Conservation (phyloP, 2,797 vertebrate species). For the Hemibagrus guttatus region DNA sequence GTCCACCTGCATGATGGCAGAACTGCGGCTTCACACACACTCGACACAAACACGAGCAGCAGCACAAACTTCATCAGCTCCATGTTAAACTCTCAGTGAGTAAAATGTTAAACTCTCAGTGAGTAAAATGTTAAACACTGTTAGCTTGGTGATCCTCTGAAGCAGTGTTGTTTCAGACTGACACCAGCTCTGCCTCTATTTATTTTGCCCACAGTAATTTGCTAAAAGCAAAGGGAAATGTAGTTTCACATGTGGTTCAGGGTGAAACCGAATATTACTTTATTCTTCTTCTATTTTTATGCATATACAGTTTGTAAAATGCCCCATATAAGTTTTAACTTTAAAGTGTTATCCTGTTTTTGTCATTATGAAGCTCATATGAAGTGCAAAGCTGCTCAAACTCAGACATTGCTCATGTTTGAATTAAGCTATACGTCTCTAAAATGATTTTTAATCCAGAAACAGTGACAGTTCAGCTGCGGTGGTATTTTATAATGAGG, state of each 20-base stretch:
- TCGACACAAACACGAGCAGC: background rate
- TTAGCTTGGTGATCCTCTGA: background rate
- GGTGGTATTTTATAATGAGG: too few species aligned
- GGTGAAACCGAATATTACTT: background rate
- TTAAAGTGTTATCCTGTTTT: background rate
- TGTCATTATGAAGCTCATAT: background rate
- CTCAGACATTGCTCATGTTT: background rate
- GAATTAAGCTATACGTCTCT: too few species aligned
- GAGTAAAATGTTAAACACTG: too few species aligned
- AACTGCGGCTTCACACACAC: slow-evolving; percentile 9
- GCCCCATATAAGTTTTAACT: background rate
- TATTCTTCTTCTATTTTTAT: background rate
- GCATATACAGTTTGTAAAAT: too few species aligned
- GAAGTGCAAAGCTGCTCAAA: background rate
- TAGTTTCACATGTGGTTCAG: background rate
- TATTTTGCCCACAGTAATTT: background rate
- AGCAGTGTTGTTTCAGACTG: background rate
- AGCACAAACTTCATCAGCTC: background rate
- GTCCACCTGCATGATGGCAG: background rate
- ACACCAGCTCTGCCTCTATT: background rate
- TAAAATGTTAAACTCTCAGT: background rate
- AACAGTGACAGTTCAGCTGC: too few species aligned
- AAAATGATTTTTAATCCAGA: too few species aligned
- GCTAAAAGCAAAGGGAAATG: background rate
- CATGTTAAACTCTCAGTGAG: background rate